These are phyloP conservation scores for Rhodeus uyekii DNA, from an alignment of 2,797 vertebrate species.

Conservation along the genomic window DNA sequence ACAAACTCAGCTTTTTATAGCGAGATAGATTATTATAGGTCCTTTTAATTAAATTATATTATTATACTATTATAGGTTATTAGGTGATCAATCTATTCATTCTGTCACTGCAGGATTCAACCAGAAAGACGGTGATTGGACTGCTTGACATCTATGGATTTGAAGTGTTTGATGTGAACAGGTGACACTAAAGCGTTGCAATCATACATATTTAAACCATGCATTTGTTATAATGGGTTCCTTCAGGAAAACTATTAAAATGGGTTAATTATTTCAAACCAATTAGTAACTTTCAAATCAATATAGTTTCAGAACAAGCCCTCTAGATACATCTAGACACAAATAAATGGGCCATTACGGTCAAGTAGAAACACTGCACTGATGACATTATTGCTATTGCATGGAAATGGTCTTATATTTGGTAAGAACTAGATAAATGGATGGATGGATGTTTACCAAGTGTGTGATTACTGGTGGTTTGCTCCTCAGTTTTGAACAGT, in stretches of 20 bases:
- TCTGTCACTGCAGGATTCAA: slow-evolving; percentile 79
- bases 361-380: neutral
- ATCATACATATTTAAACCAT: too few species aligned
- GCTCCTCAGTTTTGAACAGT: slow-evolving; percentile 89
- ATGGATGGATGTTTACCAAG: neutral
- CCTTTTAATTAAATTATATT: too few species aligned
- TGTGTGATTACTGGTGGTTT: neutral
- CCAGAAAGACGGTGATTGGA: slow-evolving; percentile 90
- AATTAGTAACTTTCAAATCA: slow-evolving; percentile 3
- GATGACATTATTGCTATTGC: neutral
- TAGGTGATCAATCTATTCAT: neutral
- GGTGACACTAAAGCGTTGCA: slow-evolving; percentile 68
- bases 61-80: too few species aligned
- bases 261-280: slow-evolving; percentile 32
- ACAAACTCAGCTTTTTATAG: neutral
- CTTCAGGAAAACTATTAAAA: slow-evolving; percentile 4
- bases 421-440: neutral
- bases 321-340: neutral
- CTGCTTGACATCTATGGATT: slow-evolving; percentile 96
- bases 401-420: neutral
- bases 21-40: too few species aligned
- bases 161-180: slow-evolving; percentile 93
- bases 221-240: neutral
- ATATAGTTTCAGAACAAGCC: slow-evolving; percentile 23
- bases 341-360: neutral